These are phyloP conservation scores for Shargacucullia verbasci DNA, from an alignment of 2,888 invertebrate species.

Conservation along the genomic window DNA sequence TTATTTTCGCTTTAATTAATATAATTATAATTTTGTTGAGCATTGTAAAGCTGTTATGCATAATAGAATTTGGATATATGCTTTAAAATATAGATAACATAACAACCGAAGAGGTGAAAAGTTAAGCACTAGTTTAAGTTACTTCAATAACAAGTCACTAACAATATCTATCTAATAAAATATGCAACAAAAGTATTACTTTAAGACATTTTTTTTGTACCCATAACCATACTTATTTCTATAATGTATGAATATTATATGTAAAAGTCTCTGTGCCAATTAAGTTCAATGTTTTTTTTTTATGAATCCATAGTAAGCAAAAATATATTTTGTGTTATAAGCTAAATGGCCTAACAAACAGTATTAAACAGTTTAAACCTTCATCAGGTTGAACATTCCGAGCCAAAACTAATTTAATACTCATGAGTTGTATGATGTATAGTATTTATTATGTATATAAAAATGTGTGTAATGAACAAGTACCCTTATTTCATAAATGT, in stretches of 20 bases:
- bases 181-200: slow-evolving; percentile 1
- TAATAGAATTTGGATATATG: slow-evolving; percentile 23
- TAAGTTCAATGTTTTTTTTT: too few species aligned
- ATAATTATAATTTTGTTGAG: slow-evolving; percentile 27
- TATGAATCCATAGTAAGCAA: too few species aligned
- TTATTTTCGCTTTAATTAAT: slow-evolving; percentile 40
- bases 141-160: slow-evolving; percentile 26
- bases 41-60: slow-evolving; percentile 20
- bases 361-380: slow-evolving; percentile 38
- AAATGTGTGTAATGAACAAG: neutral
- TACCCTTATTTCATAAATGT: slow-evolving; percentile 2
- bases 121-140: slow-evolving; percentile 17
- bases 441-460: neutral
- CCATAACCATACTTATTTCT: too few species aligned
- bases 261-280: too few species aligned
- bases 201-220: neutral
- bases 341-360: slow-evolving; percentile 47
- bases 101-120: slow-evolving; percentile 3
- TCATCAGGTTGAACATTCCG: slow-evolving; percentile 33
- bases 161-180: slow-evolving; percentile 17
- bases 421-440: slow-evolving; percentile 9
- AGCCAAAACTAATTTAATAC: slow-evolving; percentile 35
- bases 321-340: slow-evolving; percentile 2
- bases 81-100: slow-evolving; percentile 27
- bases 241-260: too few species aligned